Percentiles rank a stretch among this genome's conserved stretches.
phyloP scores from a whole-genome alignment of 2,113 vertebrate species.

The Aix galericulata region DNA sequence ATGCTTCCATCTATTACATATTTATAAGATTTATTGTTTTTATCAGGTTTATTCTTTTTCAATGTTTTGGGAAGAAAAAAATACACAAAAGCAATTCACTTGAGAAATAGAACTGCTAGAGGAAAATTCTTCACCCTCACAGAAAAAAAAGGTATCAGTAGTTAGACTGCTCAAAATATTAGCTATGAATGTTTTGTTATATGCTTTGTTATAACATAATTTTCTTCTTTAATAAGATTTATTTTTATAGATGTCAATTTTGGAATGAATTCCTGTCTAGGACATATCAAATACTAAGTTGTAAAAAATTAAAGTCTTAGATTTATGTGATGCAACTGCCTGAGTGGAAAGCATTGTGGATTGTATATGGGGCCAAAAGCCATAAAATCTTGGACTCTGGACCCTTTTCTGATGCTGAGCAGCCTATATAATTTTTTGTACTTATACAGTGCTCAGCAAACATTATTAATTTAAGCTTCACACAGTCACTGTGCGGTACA shows the following conservation, averaged over 20 bases:
- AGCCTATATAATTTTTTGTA: slow-evolving; percentile 42
- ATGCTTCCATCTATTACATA: background rate
- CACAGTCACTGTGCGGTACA: background rate
- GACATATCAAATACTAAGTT: background rate
- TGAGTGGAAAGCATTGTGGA: background rate
- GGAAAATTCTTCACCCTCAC: background rate
- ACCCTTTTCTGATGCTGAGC: background rate
- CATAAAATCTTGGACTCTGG: background rate
- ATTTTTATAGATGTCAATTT: background rate
- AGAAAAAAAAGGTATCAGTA: background rate
- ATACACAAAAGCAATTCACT: background rate
- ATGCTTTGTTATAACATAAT: background rate
- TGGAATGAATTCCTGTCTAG: background rate
- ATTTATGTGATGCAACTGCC: background rate
- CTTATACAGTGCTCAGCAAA: slow-evolving; percentile 30
- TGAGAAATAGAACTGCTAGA: background rate
- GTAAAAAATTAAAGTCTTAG: background rate
- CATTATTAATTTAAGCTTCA: slow-evolving; percentile 33
- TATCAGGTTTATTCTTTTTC: background rate
- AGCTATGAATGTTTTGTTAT: background rate
- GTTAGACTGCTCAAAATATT: background rate
- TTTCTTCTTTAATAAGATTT: background rate
- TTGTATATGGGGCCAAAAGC: background rate
- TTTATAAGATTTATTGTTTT: background rate
- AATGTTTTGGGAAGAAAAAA: background rate